These are phyloP conservation scores for Ibidorhyncha struthersii DNA, from an alignment of 2,113 vertebrate species.

Conservation along the genomic window DNA sequence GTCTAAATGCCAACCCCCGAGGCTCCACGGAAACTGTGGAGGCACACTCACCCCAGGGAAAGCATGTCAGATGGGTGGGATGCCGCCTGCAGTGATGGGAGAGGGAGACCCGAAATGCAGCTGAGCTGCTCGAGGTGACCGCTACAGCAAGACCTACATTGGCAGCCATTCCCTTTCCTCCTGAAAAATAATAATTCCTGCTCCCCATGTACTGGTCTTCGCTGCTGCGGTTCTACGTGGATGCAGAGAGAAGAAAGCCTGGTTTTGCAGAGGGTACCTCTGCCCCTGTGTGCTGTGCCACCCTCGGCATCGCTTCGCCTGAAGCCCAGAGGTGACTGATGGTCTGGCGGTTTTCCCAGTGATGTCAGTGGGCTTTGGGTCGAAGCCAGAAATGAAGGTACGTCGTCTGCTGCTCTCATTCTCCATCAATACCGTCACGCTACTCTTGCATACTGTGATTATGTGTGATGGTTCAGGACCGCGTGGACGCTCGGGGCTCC, in stretches of 20 bases:
- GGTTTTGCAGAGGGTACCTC: background rate
- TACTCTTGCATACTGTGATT: background rate
- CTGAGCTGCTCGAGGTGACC: background rate
- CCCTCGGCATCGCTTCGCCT: fast-evolving
- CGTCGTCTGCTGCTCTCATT: background rate
- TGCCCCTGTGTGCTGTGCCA: fast-evolving
- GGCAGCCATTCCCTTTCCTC: background rate
- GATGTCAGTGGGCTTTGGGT: fast-evolving
- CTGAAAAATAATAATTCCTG: background rate
- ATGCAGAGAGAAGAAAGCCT: background rate
- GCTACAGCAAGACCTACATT: fast-evolving
- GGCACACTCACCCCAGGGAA: background rate
- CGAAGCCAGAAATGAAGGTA: background rate
- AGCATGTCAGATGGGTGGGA: background rate
- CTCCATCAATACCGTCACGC: background rate
- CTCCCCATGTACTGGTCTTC: background rate
- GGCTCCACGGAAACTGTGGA: background rate
- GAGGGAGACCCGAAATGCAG: background rate
- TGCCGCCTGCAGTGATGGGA: background rate
- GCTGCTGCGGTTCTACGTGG: background rate
- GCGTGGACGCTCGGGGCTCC: background rate
- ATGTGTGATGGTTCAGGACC: background rate
- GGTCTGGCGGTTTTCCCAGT: background rate
- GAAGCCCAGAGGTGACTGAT: background rate
- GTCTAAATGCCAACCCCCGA: background rate